phyloP scores from a whole-genome alignment of 2,113 vertebrate genomes.

The Dromaius novaehollandiae region DNA sequence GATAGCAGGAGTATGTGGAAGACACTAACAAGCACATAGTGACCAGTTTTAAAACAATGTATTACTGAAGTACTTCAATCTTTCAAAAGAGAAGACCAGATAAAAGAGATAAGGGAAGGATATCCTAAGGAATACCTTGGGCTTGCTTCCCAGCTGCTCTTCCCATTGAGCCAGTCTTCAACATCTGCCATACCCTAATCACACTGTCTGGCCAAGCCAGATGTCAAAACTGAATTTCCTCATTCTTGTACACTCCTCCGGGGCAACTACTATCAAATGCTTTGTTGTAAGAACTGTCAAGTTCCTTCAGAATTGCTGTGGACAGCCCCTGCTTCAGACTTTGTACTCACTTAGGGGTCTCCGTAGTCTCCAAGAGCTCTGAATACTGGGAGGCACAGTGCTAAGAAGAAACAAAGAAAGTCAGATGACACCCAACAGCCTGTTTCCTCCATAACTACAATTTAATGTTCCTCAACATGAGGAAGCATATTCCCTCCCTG shows the following conservation, averaged over 20 bases:
- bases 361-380: constrained; percentile 95
- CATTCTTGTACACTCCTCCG: background rate
- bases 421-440: constrained; percentile 34
- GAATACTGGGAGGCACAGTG: constrained; percentile 99
- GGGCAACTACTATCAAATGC: background rate
- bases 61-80: background rate
- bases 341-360: constrained; percentile 95
- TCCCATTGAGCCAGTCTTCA: background rate
- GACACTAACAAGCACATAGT: background rate
- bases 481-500: background rate
- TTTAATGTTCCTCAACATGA: background rate
- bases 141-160: background rate
- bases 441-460: background rate
- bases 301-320: background rate
- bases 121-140: background rate
- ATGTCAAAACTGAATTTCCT: background rate
- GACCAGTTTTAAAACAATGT: background rate
- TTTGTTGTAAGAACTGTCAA: background rate
- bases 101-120: background rate
- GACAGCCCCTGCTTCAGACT: background rate
- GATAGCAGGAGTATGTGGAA: background rate
- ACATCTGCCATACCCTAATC: background rate
- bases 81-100: background rate
- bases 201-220: background rate
- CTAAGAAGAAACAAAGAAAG: constrained; percentile 73